phyloP scores from a whole-genome alignment of 2,113 vertebrate genomes.

The Vicugna pacos region DNA sequence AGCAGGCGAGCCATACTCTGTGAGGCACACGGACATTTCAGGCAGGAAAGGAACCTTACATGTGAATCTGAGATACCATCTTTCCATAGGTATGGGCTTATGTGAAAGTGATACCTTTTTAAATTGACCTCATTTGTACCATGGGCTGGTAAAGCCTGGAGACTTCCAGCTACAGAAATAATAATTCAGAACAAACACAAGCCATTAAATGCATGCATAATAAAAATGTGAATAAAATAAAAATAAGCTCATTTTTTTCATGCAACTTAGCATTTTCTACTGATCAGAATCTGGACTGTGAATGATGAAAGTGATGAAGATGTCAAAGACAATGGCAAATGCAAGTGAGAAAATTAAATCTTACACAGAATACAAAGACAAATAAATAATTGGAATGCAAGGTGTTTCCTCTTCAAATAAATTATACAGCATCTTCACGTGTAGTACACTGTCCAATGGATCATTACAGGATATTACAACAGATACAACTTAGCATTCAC shows the following conservation, averaged over 20 bases:
- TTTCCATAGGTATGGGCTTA: background rate
- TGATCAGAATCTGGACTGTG: slow-evolving; percentile 4
- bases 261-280: background rate
- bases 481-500: background rate
- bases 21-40: background rate
- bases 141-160: background rate
- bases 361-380: background rate
- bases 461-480: background rate
- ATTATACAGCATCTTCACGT: background rate
- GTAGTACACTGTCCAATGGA: background rate
- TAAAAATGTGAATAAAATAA: slow-evolving; percentile 27
- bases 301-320: slow-evolving; percentile 21
- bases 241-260: slow-evolving; percentile 35
- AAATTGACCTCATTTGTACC: slow-evolving; percentile 30
- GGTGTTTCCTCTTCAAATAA: background rate
- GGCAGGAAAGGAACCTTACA: background rate
- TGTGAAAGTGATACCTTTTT: background rate
- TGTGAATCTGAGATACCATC: background rate
- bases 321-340: background rate
- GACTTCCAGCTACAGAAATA: slow-evolving; percentile 6
- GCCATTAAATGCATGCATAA: background rate
- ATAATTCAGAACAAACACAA: slow-evolving; percentile 63
- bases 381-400: background rate
- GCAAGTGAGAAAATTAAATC: slow-evolving; percentile 13
- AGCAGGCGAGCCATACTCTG: background rate